A percentile compares a stretch with the other conserved stretches of the same genome.
Conservation (phyloP, 92 coral and sea anemone genomes). For the Epizoanthus rinbou region DNA sequence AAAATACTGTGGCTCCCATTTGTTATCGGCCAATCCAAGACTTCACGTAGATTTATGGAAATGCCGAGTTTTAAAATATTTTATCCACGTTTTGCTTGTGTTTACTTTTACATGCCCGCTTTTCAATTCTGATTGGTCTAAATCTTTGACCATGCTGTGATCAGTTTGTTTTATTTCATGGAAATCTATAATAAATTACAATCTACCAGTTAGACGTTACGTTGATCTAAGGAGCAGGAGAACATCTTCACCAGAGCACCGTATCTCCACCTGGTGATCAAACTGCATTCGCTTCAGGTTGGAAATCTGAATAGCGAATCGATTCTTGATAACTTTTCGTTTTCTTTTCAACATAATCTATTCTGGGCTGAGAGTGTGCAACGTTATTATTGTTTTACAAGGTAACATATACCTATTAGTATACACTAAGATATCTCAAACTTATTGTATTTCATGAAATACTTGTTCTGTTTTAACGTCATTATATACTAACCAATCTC, state of each 20-base stretch:
- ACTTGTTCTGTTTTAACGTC: background rate
- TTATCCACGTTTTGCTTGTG: background rate
- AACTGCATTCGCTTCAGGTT: too few relatives aligned
- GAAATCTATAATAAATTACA: constrained; percentile 2
- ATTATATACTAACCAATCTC: background rate
- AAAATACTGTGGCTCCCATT: too few relatives aligned
- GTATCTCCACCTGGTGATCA: too few relatives aligned
- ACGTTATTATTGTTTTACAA: background rate
- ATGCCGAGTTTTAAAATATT: background rate
- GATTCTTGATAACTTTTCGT: background rate
- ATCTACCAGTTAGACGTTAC: constrained; percentile 8
- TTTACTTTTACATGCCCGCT: constrained; percentile 9
- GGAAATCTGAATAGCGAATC: too few relatives aligned
- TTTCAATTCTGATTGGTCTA: constrained; percentile 26
- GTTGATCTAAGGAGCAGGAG: background rate
- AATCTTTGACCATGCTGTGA: background rate
- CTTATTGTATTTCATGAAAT: background rate
- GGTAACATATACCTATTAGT: constrained; percentile 4
- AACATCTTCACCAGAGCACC: background rate
- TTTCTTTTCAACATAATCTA: background rate
- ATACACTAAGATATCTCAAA: background rate
- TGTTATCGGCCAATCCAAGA: background rate
- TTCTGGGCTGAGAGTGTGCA: background rate
- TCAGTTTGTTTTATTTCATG: background rate
- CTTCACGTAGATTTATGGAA: background rate